A percentile compares a stretch with the other conserved stretches of the same genome.
Conservation (phyloP, 2,113 vertebrate genomes). For the Rutilus rutilus region DNA sequence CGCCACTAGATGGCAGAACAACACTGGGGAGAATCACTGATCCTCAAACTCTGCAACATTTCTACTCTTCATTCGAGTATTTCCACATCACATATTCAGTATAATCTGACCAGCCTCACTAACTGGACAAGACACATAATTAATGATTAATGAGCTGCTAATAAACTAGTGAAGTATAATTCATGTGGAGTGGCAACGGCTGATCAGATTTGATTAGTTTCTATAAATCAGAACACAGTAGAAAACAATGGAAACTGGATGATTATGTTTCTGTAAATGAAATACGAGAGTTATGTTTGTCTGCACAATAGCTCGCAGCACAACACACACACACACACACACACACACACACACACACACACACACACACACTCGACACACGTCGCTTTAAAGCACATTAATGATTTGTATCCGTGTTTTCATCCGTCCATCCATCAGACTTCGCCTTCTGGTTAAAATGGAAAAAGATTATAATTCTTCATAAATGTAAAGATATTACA, state of each 20-base stretch:
- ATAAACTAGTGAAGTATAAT: not conserved
- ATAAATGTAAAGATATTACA: not conserved
- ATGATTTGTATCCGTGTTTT: not conserved
- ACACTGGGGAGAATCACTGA: not conserved
- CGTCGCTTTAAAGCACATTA: not conserved
- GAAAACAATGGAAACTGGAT: not conserved
- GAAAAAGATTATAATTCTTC: not conserved
- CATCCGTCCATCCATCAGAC: not conserved
- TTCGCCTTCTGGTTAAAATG: not conserved
- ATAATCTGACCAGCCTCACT: not conserved
- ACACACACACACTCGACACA: too few species aligned
- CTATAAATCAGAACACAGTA: not conserved
- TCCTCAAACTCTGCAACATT: too few species aligned
- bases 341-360: not conserved
- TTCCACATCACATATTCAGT: too few species aligned
- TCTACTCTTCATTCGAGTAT: too few species aligned
- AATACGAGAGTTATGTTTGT: not conserved
- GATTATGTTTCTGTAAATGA: not conserved
- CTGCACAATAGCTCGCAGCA: not conserved
- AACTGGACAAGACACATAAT: not conserved
- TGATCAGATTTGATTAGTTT: not conserved
- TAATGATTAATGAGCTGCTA: not conserved
- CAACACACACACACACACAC: not conserved
- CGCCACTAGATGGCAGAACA: constrained; percentile 52
- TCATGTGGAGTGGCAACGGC: too few species aligned